phyloP scores from a whole-genome alignment of 2,888 invertebrate genomes.

The Punctoribates punctum region DNA sequence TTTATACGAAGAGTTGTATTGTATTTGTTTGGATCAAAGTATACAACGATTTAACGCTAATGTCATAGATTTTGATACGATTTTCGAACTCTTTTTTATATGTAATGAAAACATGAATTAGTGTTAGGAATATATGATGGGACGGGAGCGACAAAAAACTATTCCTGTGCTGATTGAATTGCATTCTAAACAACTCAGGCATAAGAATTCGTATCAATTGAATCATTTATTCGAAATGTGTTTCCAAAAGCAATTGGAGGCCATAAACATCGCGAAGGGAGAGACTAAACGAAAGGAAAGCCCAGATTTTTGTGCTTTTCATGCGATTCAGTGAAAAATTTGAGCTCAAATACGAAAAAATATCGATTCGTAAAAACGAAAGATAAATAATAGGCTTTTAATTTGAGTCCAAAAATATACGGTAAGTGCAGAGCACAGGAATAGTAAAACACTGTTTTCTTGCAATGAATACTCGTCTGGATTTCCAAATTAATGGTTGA shows the following conservation, averaged over 20 bases:
- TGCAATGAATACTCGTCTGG: background rate
- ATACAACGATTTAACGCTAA: too few relatives aligned
- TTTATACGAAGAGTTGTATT: background rate
- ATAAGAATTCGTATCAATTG: slow-evolving; percentile 25
- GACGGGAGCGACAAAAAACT: background rate
- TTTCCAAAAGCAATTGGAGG: background rate
- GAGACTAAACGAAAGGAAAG: background rate
- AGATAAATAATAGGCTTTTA: background rate
- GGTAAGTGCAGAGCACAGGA: too few relatives aligned
- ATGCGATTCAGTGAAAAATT: background rate
- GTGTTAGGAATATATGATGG: background rate
- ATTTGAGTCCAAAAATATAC: background rate
- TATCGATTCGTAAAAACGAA: background rate
- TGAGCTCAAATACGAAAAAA: background rate
- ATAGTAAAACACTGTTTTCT: too few relatives aligned
- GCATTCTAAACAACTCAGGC: background rate
- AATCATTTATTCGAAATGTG: slow-evolving; percentile 19
- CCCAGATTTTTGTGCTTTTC: background rate
- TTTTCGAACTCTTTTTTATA: too few relatives aligned
- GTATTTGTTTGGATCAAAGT: slow-evolving; percentile 1
- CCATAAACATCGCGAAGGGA: background rate
- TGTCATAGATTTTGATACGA: too few relatives aligned
- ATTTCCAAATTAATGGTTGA: background rate
- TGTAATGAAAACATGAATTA: too few relatives aligned
- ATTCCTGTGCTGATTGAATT: background rate